phyloP scores from a whole-genome alignment of 2,113 vertebrate species.

The Manacus vitellinus region DNA sequence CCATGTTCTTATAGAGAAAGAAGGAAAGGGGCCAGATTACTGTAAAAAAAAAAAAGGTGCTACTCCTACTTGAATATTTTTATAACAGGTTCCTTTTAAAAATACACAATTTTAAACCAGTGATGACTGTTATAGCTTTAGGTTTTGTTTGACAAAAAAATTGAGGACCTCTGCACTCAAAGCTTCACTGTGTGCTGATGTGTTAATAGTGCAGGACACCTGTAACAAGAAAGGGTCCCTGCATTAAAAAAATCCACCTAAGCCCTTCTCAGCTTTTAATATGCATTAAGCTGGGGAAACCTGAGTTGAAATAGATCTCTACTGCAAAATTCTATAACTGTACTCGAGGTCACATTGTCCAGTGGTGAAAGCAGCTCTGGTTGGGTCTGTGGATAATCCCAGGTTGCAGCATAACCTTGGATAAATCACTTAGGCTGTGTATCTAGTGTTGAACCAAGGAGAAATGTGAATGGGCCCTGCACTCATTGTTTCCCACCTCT shows the following conservation, averaged over 20 bases:
- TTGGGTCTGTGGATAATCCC: not conserved
- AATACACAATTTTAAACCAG: not conserved
- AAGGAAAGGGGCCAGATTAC: not conserved
- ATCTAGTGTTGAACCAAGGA: not conserved
- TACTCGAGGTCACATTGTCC: not conserved
- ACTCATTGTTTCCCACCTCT: not conserved
- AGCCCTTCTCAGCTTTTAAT: not conserved
- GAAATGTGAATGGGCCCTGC: fast-evolving
- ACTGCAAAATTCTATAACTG: not conserved
- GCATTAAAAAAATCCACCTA: not conserved
- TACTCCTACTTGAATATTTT: not conserved
- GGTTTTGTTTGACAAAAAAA: not conserved
- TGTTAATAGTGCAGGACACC: not conserved
- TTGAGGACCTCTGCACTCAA: not conserved
- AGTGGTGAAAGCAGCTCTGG: not conserved
- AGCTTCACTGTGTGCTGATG: not conserved
- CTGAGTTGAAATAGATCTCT: not conserved
- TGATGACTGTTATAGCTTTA: not conserved
- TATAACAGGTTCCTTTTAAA: not conserved
- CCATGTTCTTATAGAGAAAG: not conserved
- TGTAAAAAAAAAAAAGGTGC: not conserved
- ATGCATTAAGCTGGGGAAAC: not conserved
- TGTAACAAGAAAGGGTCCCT: not conserved
- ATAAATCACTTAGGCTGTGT: not conserved
- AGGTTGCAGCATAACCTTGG: not conserved